Evolutionary conservation across 2,888 invertebrate genomes (phyloP).

Genomic region (Apeira syringaria): DNA sequence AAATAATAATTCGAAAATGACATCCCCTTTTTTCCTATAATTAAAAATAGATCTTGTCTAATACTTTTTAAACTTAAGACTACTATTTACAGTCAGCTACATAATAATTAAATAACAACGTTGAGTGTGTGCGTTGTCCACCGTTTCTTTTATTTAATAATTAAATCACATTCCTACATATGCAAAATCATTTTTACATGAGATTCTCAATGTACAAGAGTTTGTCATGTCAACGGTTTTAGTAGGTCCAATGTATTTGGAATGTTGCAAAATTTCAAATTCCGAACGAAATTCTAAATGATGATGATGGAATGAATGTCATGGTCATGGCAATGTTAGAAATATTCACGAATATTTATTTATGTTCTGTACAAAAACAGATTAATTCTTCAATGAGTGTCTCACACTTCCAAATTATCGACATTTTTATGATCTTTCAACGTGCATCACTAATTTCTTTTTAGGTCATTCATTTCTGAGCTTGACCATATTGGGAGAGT

Average conservation of each 20-base stretch:
- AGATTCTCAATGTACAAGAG: slow-evolving; percentile 57
- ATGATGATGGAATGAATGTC: slow-evolving; percentile 37
- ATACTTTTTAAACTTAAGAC: slow-evolving; percentile 61
- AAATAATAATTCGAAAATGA: slow-evolving; percentile 63
- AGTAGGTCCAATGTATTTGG: slow-evolving; percentile 42
- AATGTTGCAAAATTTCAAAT: slow-evolving; percentile 42
- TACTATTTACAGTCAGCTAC: slow-evolving; percentile 71
- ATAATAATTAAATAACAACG: slow-evolving; percentile 50
- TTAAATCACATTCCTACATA: slow-evolving; percentile 32
- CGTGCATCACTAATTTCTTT: neutral
- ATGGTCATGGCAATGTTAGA: slow-evolving; percentile 17
- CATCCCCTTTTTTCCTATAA: slow-evolving; percentile 50
- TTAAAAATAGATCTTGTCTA: slow-evolving; percentile 68
- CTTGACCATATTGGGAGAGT: no score
- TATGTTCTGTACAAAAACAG: neutral
- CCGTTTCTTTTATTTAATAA: slow-evolving; percentile 21
- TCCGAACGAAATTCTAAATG: slow-evolving; percentile 21
- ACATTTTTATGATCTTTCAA: neutral
- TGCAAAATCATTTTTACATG: slow-evolving; percentile 33
- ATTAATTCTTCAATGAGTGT: neutral
- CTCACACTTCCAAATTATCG: neutral
- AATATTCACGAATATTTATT: slow-evolving; percentile 6
- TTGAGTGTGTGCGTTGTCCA: slow-evolving; percentile 31
- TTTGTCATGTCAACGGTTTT: slow-evolving; percentile 36
- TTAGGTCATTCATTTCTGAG: neutral